A percentile compares a stretch with the other conserved stretches of the same genome.
Evolutionary conservation across 1,140 invertebrate genomes (phyloP).

Genomic region (Amphibalanus amphitrite): DNA sequence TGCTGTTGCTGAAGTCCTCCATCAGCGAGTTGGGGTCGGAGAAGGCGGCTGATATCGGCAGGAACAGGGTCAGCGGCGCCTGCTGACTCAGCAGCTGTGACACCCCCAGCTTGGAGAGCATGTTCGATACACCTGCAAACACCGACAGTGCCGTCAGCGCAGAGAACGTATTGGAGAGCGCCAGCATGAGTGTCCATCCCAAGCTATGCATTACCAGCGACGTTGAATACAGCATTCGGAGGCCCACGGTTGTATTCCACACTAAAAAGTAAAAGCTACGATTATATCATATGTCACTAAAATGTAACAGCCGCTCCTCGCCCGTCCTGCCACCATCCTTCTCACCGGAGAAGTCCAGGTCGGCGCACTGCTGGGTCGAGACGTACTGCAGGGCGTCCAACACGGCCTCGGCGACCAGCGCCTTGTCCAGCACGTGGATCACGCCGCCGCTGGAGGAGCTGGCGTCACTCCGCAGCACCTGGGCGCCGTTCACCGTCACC

Average conservation of each 20-base stretch:
- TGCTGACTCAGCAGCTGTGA: constrained; percentile 2
- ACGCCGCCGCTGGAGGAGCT: constrained; percentile 14
- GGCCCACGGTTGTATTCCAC: too few species aligned
- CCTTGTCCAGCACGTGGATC: constrained; percentile 17
- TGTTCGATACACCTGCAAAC: background rate
- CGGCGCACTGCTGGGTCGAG: background rate
- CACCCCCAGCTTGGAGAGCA: background rate
- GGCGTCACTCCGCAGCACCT: constrained; percentile 14
- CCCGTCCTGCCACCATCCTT: too few species aligned
- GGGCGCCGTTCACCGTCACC: constrained; percentile 18
- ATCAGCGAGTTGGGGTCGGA: constrained; percentile 10
- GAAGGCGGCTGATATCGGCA: constrained; percentile 16
- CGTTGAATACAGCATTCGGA: too few species aligned
- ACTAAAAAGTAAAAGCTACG: too few species aligned
- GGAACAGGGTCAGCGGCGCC: constrained; percentile 15
- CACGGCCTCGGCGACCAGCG: constrained; percentile 14
- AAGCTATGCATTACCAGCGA: too few species aligned
- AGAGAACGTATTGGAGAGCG: too few species aligned
- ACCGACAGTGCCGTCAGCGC: background rate
- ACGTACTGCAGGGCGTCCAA: constrained; percentile 5
- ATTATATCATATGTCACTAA: too few species aligned
- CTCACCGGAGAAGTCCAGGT: constrained; percentile 2
- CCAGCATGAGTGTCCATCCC: too few species aligned
- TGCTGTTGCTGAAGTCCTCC: constrained; percentile 14
- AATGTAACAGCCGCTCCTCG: too few species aligned